Conservation (phyloP, 2,888 invertebrate genomes). For the Caenorhabditis auriculariae region DNA sequence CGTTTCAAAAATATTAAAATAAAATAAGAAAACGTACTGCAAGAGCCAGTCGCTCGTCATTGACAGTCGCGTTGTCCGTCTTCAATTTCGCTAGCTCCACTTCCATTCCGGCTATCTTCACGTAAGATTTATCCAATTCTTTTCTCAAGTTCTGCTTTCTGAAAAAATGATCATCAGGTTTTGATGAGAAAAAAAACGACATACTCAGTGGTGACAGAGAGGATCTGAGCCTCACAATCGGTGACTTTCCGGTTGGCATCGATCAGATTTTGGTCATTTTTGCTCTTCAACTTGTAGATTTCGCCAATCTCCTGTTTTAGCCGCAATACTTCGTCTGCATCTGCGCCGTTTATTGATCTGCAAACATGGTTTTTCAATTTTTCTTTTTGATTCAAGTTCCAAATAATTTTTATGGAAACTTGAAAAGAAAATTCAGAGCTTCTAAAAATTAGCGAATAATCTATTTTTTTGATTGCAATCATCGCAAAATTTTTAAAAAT, state of each 20-base stretch:
- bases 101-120: constrained; percentile 25
- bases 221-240: constrained; percentile 11
- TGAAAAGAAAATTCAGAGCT: no score
- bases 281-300: constrained; percentile 42
- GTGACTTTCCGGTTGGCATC: constrained; percentile 17
- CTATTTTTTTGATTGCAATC: no score
- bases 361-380: no score
- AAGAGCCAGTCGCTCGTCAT: constrained; percentile 43
- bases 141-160: constrained; percentile 25
- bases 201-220: constrained; percentile 9
- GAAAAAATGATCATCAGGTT: constrained; percentile 4
- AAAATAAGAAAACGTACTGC: no score
- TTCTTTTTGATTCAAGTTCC: no score
- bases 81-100: constrained; percentile 17
- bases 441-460: no score
- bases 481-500: no score
- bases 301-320: constrained; percentile 39
- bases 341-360: no score
- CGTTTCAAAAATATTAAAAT: not conserved
- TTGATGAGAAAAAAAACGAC: not conserved
- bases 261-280: constrained; percentile 46
- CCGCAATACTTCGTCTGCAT: constrained; percentile 15
- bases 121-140: constrained; percentile 9
- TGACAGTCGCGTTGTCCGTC: constrained; percentile 19
- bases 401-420: no score